These are phyloP conservation scores for Halocynthia aurantium DNA, from an alignment of 23 tunicate species.

Conservation along the genomic window DNA sequence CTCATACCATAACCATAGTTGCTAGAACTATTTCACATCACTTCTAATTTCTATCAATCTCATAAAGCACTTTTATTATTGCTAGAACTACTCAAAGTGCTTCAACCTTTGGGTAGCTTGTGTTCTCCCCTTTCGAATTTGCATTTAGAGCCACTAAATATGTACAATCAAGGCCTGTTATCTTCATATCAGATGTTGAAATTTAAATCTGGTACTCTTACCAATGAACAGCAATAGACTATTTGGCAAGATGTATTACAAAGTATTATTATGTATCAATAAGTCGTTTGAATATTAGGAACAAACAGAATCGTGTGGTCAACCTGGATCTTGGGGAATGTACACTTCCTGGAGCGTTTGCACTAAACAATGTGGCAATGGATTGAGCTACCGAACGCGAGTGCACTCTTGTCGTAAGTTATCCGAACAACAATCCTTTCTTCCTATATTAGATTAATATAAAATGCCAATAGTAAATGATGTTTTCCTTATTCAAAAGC, in stretches of 20 bases:
- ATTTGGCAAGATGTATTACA: neutral
- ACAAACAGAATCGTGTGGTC: constrained; percentile 60
- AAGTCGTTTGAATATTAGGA: constrained; percentile 1
- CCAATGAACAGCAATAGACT: neutral
- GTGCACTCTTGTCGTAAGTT: constrained; percentile 42
- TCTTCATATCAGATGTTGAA: no score
- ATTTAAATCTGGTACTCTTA: neutral
- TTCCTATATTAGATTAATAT: no score
- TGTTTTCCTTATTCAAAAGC: no score
- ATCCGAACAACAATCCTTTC: no score
- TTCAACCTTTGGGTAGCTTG: no score
- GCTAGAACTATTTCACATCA: no score
- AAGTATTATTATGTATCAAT: neutral
- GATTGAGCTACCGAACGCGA: constrained; percentile 19
- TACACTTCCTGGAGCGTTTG: constrained; percentile 25
- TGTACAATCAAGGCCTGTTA: neutral
- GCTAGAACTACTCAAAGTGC: no score
- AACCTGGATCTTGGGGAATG: constrained; percentile 63
- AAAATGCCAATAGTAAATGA: no score
- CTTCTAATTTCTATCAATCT: no score
- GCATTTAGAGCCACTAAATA: neutral
- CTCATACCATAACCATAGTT: no score
- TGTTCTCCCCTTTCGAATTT: no score
- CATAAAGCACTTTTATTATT: no score
- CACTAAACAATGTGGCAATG: constrained; percentile 25